These are phyloP conservation scores for Elephas maximus DNA, from an alignment of 2,113 vertebrate genomes.

Conservation along the genomic window DNA sequence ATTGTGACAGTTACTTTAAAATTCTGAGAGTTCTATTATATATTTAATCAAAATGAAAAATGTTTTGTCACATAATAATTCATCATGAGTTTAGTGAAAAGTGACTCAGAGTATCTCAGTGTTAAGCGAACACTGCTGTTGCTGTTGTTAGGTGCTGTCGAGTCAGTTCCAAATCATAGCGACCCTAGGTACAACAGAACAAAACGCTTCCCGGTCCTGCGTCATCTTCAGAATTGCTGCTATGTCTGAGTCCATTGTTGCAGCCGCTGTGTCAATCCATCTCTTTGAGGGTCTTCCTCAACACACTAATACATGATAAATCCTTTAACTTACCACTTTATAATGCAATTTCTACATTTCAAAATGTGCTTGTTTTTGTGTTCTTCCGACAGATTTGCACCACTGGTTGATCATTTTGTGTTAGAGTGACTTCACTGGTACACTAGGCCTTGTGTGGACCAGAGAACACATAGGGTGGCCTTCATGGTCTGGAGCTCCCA, in stretches of 20 bases:
- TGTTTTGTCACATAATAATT: not conserved
- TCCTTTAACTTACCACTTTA: not conserved
- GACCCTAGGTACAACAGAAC: too few species aligned
- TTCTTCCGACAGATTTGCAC: not conserved
- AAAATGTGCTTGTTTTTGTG: not conserved
- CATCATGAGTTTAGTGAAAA: not conserved
- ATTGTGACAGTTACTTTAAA: not conserved
- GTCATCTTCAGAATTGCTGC: too few species aligned
- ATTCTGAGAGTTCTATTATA: not conserved
- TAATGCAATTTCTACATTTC: not conserved
- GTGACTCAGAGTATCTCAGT: not conserved
- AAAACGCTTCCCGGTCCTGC: too few species aligned
- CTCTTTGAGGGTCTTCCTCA: too few species aligned
- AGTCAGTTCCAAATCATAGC: too few species aligned
- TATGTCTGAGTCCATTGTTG: too few species aligned
- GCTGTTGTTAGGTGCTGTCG: too few species aligned
- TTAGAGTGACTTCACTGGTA: not conserved
- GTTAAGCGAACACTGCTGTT: not conserved
- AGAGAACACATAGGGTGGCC: not conserved
- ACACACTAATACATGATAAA: not conserved
- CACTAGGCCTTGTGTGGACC: not conserved
- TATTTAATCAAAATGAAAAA: slow-evolving; percentile 13
- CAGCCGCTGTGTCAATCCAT: too few species aligned
- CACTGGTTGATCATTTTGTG: not conserved
- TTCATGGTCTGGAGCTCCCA: not conserved